Evolutionary conservation across 2,888 invertebrate genomes (phyloP).

Genomic region (Dascillus cervinus): DNA sequence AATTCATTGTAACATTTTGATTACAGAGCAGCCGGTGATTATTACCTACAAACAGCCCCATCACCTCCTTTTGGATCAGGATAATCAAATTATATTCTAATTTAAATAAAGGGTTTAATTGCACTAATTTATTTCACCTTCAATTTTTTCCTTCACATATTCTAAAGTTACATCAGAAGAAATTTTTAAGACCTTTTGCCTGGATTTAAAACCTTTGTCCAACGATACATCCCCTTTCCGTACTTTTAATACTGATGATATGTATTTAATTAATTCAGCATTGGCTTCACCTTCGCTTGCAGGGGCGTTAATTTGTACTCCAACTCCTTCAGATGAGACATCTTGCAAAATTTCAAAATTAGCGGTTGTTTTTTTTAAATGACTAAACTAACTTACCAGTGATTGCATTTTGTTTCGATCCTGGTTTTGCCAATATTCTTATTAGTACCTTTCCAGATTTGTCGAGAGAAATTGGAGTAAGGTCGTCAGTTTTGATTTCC

Average conservation of each 20-base stretch:
- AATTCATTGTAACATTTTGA: too few relatives aligned
- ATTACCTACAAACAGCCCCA: too few relatives aligned
- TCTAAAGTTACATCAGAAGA: constrained; percentile 9
- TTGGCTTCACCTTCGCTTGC: constrained; percentile 78
- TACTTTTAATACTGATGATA: constrained; percentile 59
- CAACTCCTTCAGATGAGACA: constrained; percentile 55
- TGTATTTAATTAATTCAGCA: constrained; percentile 62
- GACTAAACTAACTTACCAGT: constrained; percentile 35
- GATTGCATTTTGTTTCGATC: constrained; percentile 62
- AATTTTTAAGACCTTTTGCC: constrained; percentile 19
- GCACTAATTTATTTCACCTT: constrained; percentile 12
- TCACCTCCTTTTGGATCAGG: too few relatives aligned
- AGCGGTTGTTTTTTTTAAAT: not conserved
- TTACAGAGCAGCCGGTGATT: too few relatives aligned
- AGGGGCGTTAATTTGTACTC: constrained; percentile 73
- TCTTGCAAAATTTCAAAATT: constrained; percentile 33
- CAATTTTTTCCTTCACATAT: constrained; percentile 12
- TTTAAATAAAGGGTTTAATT: too few relatives aligned
- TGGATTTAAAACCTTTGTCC: constrained; percentile 38
- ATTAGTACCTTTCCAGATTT: constrained; percentile 47
- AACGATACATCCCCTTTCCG: constrained; percentile 63
- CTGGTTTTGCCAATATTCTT: constrained; percentile 65
- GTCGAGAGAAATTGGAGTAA: constrained; percentile 5
- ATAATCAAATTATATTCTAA: too few relatives aligned
- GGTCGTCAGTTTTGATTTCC: too few relatives aligned